phyloP scores from a whole-genome alignment of 35 echinoderm and acorn worm species.

The Apostichopus californicus region DNA sequence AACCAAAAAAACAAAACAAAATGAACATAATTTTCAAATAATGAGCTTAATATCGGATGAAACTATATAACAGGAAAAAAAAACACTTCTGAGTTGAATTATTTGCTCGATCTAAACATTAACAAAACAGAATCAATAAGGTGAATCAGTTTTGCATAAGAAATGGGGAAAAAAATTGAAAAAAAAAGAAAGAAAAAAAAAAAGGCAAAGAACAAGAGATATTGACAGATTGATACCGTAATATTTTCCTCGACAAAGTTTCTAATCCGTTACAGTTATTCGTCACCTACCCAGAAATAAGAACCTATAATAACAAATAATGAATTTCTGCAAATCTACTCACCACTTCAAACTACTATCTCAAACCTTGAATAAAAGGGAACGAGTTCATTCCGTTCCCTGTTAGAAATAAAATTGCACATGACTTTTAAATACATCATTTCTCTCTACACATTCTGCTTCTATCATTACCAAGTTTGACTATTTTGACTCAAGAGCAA shows the following conservation, averaged over 20 bases:
- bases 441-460: not conserved
- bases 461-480: too few species aligned
- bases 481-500: too few species aligned
- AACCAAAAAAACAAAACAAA: too few species aligned
- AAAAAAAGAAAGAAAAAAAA: too few species aligned
- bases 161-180: not conserved
- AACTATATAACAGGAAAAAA: too few species aligned
- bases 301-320: not conserved
- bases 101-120: too few species aligned
- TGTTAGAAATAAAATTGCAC: not conserved
- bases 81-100: too few species aligned
- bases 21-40: too few species aligned
- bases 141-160: not conserved
- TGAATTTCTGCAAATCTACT: not conserved
- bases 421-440: constrained; percentile 10
- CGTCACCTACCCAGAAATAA: too few species aligned
- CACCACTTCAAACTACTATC: not conserved
- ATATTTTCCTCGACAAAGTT: too few species aligned
- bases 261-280: too few species aligned
- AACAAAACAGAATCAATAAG: not conserved
- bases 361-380: not conserved
- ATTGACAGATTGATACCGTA: not conserved
- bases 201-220: not conserved
- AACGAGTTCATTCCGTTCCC: not conserved
- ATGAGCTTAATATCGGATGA: too few species aligned